Evolutionary conservation across 2,113 vertebrate species (phyloP).

Genomic region (Melierax canorus): DNA sequence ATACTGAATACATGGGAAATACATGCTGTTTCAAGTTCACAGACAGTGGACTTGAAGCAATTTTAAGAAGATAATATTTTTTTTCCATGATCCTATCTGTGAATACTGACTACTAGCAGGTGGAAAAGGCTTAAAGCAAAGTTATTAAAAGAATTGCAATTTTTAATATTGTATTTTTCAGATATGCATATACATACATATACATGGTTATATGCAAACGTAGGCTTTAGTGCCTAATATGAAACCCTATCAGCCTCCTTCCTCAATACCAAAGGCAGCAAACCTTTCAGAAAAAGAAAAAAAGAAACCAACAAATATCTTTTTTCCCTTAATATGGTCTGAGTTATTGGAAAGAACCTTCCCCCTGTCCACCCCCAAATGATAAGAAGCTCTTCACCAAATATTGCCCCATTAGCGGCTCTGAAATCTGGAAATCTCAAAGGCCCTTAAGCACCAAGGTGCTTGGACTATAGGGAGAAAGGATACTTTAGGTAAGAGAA

Average conservation of each 20-base stretch:
- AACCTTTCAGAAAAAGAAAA: neutral
- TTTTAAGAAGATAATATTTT: neutral
- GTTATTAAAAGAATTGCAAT: neutral
- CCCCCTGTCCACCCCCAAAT: accelerated
- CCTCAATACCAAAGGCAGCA: neutral
- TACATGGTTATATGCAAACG: neutral
- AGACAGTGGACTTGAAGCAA: neutral
- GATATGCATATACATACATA: neutral
- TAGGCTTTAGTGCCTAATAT: neutral
- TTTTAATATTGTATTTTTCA: neutral
- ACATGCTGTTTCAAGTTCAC: neutral
- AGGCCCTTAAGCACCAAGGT: neutral
- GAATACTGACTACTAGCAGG: neutral
- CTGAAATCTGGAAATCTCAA: neutral
- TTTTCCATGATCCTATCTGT: neutral
- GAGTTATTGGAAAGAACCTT: neutral
- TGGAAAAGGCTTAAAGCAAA: neutral
- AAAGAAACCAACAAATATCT: accelerated
- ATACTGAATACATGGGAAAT: neutral
- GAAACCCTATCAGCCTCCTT: neutral
- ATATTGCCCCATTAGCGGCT: neutral
- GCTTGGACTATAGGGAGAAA: neutral
- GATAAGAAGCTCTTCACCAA: neutral
- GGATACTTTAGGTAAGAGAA: neutral
- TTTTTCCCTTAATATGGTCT: neutral